Conservation (phyloP, 1,140 invertebrate genomes). For the Zaprionus africanus region DNA sequence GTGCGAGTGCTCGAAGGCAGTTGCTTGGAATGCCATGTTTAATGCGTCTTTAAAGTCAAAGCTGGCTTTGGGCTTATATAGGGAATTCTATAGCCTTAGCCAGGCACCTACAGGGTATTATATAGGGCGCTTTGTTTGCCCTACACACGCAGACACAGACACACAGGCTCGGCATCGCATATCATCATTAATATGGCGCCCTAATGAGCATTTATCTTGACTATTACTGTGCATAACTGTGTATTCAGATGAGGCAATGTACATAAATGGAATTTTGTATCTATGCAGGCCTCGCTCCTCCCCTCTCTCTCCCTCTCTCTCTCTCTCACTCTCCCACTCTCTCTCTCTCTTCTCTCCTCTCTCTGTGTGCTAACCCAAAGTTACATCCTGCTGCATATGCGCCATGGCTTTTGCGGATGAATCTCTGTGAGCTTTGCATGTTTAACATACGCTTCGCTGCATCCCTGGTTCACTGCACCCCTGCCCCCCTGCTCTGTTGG, state of each 20-base stretch:
- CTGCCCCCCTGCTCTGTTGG: neutral
- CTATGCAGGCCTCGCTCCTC: constrained; percentile 5
- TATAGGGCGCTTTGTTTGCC: neutral
- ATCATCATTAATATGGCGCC: constrained; percentile 61
- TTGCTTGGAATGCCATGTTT: neutral
- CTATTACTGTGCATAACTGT: constrained; percentile 46
- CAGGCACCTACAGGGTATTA: constrained; percentile 10
- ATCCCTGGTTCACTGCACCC: neutral
- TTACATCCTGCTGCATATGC: constrained; percentile 46
- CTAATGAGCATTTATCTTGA: constrained; percentile 67
- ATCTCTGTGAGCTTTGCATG: constrained; percentile 45
- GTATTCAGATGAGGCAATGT: constrained; percentile 41
- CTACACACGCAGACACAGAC: neutral
- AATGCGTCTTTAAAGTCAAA: constrained; percentile 3
- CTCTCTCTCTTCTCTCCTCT: neutral
- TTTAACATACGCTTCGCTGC: constrained; percentile 32
- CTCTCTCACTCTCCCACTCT: neutral
- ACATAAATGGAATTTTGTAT: constrained; percentile 47
- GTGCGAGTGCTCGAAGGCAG: neutral
- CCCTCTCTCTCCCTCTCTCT: neutral
- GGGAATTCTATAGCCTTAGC: neutral
- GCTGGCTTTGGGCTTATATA: neutral
- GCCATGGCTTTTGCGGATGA: constrained; percentile 40
- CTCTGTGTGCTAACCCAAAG: constrained; percentile 9
- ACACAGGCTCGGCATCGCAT: constrained; percentile 23